Base-by-base conservation (phyloP, 2,888 invertebrate genomes). In the Sarcophaga rosellei region DNA sequence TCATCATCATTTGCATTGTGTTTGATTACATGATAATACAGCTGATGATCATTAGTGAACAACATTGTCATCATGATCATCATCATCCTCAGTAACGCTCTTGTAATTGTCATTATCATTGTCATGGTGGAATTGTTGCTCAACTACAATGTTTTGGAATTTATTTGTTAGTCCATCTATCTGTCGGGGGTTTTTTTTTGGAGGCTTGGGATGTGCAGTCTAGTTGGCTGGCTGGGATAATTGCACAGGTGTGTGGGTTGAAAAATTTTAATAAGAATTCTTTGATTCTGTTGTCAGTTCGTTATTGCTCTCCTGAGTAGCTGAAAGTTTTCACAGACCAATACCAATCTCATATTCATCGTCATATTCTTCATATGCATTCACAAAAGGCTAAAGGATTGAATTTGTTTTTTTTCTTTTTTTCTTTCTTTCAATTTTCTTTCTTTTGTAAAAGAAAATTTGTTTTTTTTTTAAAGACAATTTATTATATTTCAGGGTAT, bases 231-330 rank as follows among this genome's bases (percentile, higher is more conserved):
- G 15, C 53, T 53, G 53, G 17, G 25, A 70, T 84, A 86, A 86
- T 86, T 86, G 78, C 81, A 81, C 81, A 84, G 84, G 78, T 86
- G 84, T 86, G 86, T 86, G 86, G 86, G 86, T 84, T 86, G 86
- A 12, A 66, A 66, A 74, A 81, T 81, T 66, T 75, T 79, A 75
- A 78, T 78, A 78, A 75, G 44, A 84, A 77, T 53, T 12, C 74
- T 69, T 74, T 68, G 70, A 78, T 72, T 53, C 53, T 74, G 57
- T 75, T 84, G 86, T 75, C 86, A 84, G 86, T 78, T 81, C n/a
- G 62, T 83, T 83, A 84, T 84, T 74, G 74, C 74, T 23, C 11
- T 44, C 11, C 35, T 35, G 44, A 15, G 23, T 75, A 75, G 76
- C 47, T 78, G 77, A 81, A 78, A 65, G 66, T 84, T 86, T 20